Base-by-base conservation (phyloP, 2,113 vertebrate genomes). In the Centropus bengalensis region DNA sequence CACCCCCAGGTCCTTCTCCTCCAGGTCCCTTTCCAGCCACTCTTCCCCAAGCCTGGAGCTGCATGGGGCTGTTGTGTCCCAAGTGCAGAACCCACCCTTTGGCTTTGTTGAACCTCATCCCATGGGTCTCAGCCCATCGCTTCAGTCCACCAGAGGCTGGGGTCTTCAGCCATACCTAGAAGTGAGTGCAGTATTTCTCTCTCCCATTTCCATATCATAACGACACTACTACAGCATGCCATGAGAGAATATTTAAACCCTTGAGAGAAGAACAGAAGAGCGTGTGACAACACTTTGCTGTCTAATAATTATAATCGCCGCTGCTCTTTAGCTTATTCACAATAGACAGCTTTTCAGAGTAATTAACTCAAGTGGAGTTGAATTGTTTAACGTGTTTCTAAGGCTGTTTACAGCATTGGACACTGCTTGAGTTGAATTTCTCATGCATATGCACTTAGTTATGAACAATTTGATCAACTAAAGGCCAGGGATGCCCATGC, bases 381-480 rank as follows among this genome's bases (percentile, higher is more conserved):
- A 96, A 87, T 24, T 82, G 76, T 95, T 96, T 90, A 95, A 94
- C 81, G 86, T 87, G 67, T 70, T 81, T 89, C 70, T 82, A 75
- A 96, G 73, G 83, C 60, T 89, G 83, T 94, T 96, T 94, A 88
- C 51, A 83, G 49, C 71, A 74, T 4, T 86, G 59, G 40, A 15
- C 64, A 82, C 67, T 73, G 56, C 63, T 67, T 67, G 51, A 95
- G 74, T 67, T 84, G 55, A 66, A 87, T 85, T 77, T 85, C 92
- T 93, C 59, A 83, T 78, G 52, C 64, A 76, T 66, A 66, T 70
- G 49, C 55, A 60, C 23, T 94, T 73, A 11, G 63, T 59, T 36
- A 36, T 36, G 36, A 36, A 36, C 76, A 89, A 18, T 40, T 84
- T 3, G 1, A 86, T 84, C 63, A 87, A 54, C 33, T 77, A 40